Base-by-base conservation (phyloP, 37 sponge, comb jelly and placozoan species). In the Diacarnus erythraeanus region DNA sequence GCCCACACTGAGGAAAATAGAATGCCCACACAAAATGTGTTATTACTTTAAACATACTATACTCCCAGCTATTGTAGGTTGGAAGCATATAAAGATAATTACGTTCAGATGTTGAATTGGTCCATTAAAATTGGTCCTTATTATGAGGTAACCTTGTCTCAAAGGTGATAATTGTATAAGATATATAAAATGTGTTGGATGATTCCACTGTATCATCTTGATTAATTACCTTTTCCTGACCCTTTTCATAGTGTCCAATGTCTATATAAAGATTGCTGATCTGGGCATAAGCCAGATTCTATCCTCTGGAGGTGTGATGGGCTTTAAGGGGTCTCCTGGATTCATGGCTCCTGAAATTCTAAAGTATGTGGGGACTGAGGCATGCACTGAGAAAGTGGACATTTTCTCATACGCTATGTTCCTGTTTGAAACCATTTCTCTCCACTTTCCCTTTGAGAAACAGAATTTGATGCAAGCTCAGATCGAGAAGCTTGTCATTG, bases 261-360 rank as follows among this genome's bases (percentile, higher is more conserved):
- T 94, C 38, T 66, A 75, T 27, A 74, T 94, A 37, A 90, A 94
- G 69, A 88, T 96, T 34, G 87, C 97, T 75, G 97, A 96, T 74
- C 59, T 96, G 61, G 97, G 97, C 0, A 92, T 96, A 74, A 96
- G 97, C 81, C 80, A 90, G 31, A 61, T 34, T 27, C 17, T 78
- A 21, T 57, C 76, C 42, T 83, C 92, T 6, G 91, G 91, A 0
- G 80, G 92, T 20, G 80, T 77, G 57, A 86, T 83, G 78, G 91
- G 91, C 47, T 90, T 81, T 78, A 84, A 90, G 59, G 96, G 96
- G 0, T 94, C 93, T 0, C 93, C 90, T 0, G 96, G 93, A 5
- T 95, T 95, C 72, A 89, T 92, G 90, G 96, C 96, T n/a, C 96
- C 96, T 39, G 96, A 95, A 82, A 95, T 95, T 20, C 70, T 95